Evolutionary conservation across 2,797 vertebrate genomes (phyloP), one percentile per base, ranked within the genome.

Genomic region (Mormyrus hasselquistii): DNA sequence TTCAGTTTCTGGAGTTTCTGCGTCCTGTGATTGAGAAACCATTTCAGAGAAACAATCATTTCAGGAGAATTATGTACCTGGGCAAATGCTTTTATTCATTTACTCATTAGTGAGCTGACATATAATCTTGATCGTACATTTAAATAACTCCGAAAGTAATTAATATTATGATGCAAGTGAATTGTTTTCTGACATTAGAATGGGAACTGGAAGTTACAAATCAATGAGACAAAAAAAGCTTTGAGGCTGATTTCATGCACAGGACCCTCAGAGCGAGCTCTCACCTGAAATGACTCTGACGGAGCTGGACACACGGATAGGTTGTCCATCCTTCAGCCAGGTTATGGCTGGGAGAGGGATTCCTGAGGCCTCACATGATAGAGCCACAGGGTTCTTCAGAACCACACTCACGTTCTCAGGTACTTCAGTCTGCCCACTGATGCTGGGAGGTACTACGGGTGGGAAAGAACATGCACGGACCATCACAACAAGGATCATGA

Each of bases 381-480:
- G 93, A 38, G 96, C 97, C 34, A 97, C 92, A 0, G 98, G 97
- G 93, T 97, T 99, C 94, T 97, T 99, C 91, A 99, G 95, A 34
- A 99, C 96, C 76, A 97, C 95, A 49, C 96, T 99, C 90, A 99
- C 91, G 52, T 99, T 99, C 92, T 99, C 97, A 73, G 97, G 95
- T 16, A 93, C 41, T 16, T 93, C 91, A 0, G 94, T 87, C 90
- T 96, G 93, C 88, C 97, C 97, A 22, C 92, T 93, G 91, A 99
- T 97, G 91, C 91, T 96, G 10, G 99, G 98, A 38, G 97, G 97
- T 52, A 97, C 99, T 98, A 91, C 79, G 90, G 3, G 86, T 1
- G 89, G 41, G 19, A 47, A 44, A 14, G 41, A 44, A 87, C 53
- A 73, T 2, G 22, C 19, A 50, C 3, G 2, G 14, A 84, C 7